Evolutionary conservation across 2,888 invertebrate genomes (phyloP), one percentile per base, ranked within the genome.

Genomic region (Mimachlamys varia): DNA sequence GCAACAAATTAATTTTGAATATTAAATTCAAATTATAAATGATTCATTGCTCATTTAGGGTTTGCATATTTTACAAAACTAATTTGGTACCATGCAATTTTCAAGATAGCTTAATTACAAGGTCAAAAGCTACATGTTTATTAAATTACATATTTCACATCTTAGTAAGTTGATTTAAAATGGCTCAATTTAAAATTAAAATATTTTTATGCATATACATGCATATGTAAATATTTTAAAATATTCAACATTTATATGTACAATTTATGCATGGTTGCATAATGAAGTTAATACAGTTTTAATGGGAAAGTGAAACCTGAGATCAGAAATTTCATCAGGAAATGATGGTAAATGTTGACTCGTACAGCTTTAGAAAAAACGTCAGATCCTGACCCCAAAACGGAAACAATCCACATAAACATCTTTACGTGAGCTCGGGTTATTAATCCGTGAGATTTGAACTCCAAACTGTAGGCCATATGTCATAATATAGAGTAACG

Each of bases 381-480:
- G 15, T 58, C 58, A 58, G 58, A n/a, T 58, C 58, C 15, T 58
- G 58, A 58, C 58, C n/a, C 58, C n/a, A n/a, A 58, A 19, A 58
- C 58, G 58, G 58, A 58, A 58, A 58, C 58, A 58, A 58, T 58
- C 58, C 58, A 19, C 22, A 22, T n/a, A 19, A 58, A 58, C 58
- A 19, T 7, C n/a, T 58, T 58, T 22, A 58, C 58, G 58, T 58
- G 58, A 19, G 58, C 58, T 58, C 7, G 19, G 19, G 58, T 58
- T 58, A 58, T 58, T 58, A 58, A 58, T 58, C 58, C 22, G 58
- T 58, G 22, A 76, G 27, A 22, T 76, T 76, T 76, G 76, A 76
- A 76, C 76, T 58, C 22, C 58, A 19, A 22, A 58, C 27, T 33
- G 33, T 27, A 33, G 76, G 33, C 76, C 76, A 76, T 76, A 76